Evolutionary conservation across 2,888 invertebrate species (phyloP).

Genomic region (Rhaphigaster nebulosa): DNA sequence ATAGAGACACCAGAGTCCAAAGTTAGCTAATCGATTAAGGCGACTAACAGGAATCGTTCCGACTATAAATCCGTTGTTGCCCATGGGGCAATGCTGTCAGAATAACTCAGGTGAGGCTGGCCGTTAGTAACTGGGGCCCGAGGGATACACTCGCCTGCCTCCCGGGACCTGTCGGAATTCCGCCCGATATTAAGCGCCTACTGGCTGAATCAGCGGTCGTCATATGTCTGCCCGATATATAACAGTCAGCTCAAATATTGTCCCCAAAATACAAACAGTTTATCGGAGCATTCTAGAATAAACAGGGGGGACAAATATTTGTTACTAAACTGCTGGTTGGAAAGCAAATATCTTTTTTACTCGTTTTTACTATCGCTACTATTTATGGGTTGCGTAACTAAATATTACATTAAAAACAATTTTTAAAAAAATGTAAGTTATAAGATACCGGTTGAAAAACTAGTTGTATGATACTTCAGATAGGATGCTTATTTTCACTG

Average conservation of each 20-base stretch:
- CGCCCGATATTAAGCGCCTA: not conserved
- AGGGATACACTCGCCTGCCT: not conserved
- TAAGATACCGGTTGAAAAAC: too few species aligned
- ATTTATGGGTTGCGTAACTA: too few species aligned
- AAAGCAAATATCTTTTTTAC: not conserved
- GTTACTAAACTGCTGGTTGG: not conserved
- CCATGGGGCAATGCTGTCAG: not conserved
- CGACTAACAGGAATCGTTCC: not conserved
- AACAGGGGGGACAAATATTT: not conserved
- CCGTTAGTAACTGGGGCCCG: slow-evolving; percentile 28
- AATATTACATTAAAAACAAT: too few species aligned
- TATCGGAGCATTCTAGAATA: not conserved
- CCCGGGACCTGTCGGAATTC: not conserved
- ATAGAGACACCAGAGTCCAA: not conserved
- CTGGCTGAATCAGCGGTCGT: not conserved
- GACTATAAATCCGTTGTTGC: slow-evolving; percentile 7
- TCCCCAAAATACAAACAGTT: not conserved
- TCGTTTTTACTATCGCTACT: too few species aligned
- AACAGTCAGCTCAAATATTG: not conserved
- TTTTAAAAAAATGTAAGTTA: too few species aligned
- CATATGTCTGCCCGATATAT: not conserved
- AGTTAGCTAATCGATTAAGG: not conserved
- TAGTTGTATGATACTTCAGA: too few species aligned
- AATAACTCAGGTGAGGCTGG: slow-evolving; percentile 14
- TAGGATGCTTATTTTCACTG: too few species aligned